Evolutionary conservation across 2,797 vertebrate species (phyloP), one percentile per base, ranked within the genome.

Genomic region (Liparis tanakae): DNA sequence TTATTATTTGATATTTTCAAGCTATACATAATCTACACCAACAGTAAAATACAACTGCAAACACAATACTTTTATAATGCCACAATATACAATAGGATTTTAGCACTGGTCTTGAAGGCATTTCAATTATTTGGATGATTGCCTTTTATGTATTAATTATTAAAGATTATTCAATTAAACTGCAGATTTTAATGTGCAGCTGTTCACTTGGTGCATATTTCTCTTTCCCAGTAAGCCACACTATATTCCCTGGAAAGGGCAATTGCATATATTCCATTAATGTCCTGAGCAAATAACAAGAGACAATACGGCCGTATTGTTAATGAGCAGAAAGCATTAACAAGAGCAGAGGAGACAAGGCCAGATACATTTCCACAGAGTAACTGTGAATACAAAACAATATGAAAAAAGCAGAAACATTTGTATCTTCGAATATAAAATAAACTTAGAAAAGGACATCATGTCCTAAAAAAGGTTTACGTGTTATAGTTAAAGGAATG

Each of bases 171-270:
- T 50, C 18, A 50, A 20, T 50, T 10, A 12, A 50, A 10, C 6
- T 48, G 30, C 30, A 0, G 17, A 1, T 36, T 33, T 56, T 53
- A 51, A 44, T 2, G 22, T 66, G 10, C 13, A 20, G 12, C 6
- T 43, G 36, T 33, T 41, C 18, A 34, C 18, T 2, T 18, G 7
- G 15, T 72, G 0, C 25, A 46, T 33, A 3, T 17, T 62, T 17
- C 56, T 37, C 8, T 46, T 67, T 56, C n/a, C 30, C 50, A 56
- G 51, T 48, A 56, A 68, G 12, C 14, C 20, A 1, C 1, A 30
- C 36, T 70, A 22, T 20, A 18, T 55, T 67, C 63, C n/a, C 57
- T 70, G 46, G 62, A 37, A 64, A 37, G 7, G 0, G 4, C 44
- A 34, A 66, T 73, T 39, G 17, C 60, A 51, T 51, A 25, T 36